Evolutionary conservation across 1,140 invertebrate species (phyloP), one percentile per base, ranked within the genome.

Genomic region (Drosophila bipectinata): DNA sequence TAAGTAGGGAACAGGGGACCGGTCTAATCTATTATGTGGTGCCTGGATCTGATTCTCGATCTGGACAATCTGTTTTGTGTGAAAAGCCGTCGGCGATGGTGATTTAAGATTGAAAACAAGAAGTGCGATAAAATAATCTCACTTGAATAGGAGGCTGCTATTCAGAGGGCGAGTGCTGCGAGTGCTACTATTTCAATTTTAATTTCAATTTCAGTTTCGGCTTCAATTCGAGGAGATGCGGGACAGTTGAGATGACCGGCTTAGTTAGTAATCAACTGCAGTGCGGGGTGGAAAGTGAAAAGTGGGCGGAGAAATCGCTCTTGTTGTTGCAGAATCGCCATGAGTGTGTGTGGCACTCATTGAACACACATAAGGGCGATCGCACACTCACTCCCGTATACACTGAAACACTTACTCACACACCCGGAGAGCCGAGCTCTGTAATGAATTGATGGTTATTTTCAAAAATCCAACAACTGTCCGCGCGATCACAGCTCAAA

Each of bases 381-480:
- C 63, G 59, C 52, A 18, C n/a, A 44, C 41, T 14, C 14, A 44
- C 39, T 14, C 39, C 14, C 39, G 12, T 3, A 60, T 59, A 54
- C 51, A 69, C 48, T 58, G 54, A 66, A 59, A 41, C 39, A 34
- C 32, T 14, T 28, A 34, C 30, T 28, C 56, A 57, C 60, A 64
- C 52, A 64, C 45, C 62, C 39, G 48, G 44, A 49, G 49, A 56
- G 48, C 26, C n/a, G 47, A 39, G 53, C 72, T 78, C 49, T 44
- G 83, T 72, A 79, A 79, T 87, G 83, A 87, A 82, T 85, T 87
- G 83, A 88, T 87, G 83, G 83, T 88, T 88, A 87, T 87, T 88
- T 89, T 88, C 83, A 88, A 88, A 88, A 88, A 88, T 88, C 84
- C 83, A 91, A 91, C 85, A 75, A 91, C 90, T 91, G 84, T 88